Conservation (phyloP, 2,888 invertebrate species). For the Philaethria dido region DNA sequence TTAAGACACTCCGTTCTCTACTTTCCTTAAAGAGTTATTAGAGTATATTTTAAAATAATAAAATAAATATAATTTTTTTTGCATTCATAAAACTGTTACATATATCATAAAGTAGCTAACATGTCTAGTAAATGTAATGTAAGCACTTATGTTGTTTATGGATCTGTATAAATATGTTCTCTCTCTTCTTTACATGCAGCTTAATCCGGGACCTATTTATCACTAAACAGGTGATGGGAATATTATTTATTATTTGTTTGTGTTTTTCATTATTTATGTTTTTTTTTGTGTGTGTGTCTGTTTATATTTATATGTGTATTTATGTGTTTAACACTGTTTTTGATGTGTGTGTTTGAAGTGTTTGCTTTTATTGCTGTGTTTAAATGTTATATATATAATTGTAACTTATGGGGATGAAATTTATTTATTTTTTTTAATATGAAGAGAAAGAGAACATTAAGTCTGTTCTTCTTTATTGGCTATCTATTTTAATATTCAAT, state of each 20-base stretch:
- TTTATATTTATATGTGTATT: constrained; percentile 43
- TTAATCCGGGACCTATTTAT: constrained; percentile 84
- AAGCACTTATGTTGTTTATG: constrained; percentile 32
- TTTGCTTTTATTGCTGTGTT: constrained; percentile 20
- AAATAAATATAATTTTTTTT: too few relatives aligned
- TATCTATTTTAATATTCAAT: not conserved
- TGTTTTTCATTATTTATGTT: constrained; percentile 33
- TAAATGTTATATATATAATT: not conserved
- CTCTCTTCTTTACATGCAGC: constrained; percentile 84
- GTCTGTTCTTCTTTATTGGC: not conserved
- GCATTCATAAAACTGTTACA: constrained; percentile 29
- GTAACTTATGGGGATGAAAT: not conserved
- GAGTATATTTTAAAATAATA: too few relatives aligned
- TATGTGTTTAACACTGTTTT: constrained; percentile 26
- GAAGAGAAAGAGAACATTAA: constrained; percentile 4
- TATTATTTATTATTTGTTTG: constrained; percentile 59
- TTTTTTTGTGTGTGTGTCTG: constrained; percentile 55
- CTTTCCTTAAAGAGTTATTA: too few relatives aligned
- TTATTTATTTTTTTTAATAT: not conserved
- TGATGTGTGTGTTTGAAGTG: constrained; percentile 17
- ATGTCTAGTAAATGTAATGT: constrained; percentile 28
- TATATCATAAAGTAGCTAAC: constrained; percentile 32
- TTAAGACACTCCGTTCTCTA: too few relatives aligned
- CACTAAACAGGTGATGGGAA: constrained; percentile 83
- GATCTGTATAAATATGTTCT: constrained; percentile 70